Evolutionary conservation across 2,113 vertebrate genomes (phyloP), one percentile per base, ranked within the genome.

Genomic region (Gorilla gorilla): DNA sequence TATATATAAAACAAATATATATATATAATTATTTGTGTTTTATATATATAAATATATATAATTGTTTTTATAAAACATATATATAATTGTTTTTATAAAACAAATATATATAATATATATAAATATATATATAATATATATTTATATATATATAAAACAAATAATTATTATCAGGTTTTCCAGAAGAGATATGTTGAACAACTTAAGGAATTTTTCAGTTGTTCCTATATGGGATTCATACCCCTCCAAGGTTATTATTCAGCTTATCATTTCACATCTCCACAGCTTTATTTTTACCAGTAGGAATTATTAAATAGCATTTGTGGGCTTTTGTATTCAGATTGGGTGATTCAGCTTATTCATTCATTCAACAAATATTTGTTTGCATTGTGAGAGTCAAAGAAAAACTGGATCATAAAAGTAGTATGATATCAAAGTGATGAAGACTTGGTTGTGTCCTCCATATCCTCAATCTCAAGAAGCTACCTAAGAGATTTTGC

Each of bases 301-400:
- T 14, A 87, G 35, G 48, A 92, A 92, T 70, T 20, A 79, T 48
- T 92, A 94, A 76, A 79, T 18, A 92, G 35, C 25, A 87, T 43
- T 40, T 96, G 20, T 52, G 52, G 18, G 23, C 13, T 76, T 97
- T 76, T 40, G 40, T 22, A 64, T 84, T 76, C 40, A 88, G 68
- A 93, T 38, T 93, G 66, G 38, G 48, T 73, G 12, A 35, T 43
- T 59, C 59, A 1, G 13, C 61, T 91, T 45, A 93, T 76, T 93
- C 25, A 84, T 32, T 66, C 55, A 78, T 48, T 94, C 75, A 72
- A 17, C 27, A 96, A 93, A 80, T 90, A 75, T 90, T 78, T 89
- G 35, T 38, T 38, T 93, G 6, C 38, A 61, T 6, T 80, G 6
- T 92, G 17, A 43, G 96, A 82, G 25, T 80, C 50, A 76, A 93